These are phyloP conservation scores for Azorinus chamasolen DNA, from an alignment of 2,888 invertebrate species.

Conservation along the genomic window DNA sequence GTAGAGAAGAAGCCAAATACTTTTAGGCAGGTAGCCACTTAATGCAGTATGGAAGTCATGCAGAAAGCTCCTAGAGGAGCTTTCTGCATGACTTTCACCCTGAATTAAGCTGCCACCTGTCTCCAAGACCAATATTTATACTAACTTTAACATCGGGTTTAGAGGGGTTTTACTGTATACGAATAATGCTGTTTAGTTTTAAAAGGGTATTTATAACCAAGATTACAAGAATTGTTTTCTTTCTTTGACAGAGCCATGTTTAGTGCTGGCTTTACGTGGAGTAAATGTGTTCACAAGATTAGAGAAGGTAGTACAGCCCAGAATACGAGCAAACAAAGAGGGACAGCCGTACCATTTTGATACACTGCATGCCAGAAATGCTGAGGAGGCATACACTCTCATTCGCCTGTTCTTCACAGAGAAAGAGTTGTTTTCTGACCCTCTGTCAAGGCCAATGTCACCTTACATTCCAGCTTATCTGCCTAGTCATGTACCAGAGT, in stretches of 20 bases:
- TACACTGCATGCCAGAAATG: conserved; percentile 78
- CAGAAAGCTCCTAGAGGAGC: too few relatives aligned
- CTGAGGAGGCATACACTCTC: conserved; percentile 80
- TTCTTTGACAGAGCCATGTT: conserved; percentile 78
- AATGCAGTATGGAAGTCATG: too few relatives aligned
- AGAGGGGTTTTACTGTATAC: too few relatives aligned
- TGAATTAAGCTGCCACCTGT: too few relatives aligned
- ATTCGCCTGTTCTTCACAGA: conserved; percentile 81
- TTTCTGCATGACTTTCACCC: too few relatives aligned
- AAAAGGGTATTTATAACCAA: too few relatives aligned
- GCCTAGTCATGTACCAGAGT: too few relatives aligned
- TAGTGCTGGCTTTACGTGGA: conserved; percentile 80
- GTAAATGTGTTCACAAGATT: conserved; percentile 80
- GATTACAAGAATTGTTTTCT: neutral
- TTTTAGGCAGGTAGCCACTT: too few relatives aligned
- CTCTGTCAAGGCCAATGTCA: conserved; percentile 72
- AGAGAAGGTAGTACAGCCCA: conserved; percentile 62
- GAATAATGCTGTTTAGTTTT: too few relatives aligned
- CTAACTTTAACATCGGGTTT: too few relatives aligned
- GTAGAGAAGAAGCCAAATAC: too few relatives aligned
- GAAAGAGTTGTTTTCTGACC: conserved; percentile 80
- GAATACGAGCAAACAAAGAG: conserved; percentile 33
- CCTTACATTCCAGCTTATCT: conserved; percentile 70
- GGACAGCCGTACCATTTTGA: conserved; percentile 62
- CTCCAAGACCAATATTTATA: too few relatives aligned